Evolutionary conservation across 2,888 invertebrate genomes (phyloP), one percentile per base, ranked within the genome.

Genomic region (Leucoptera coffeella): DNA sequence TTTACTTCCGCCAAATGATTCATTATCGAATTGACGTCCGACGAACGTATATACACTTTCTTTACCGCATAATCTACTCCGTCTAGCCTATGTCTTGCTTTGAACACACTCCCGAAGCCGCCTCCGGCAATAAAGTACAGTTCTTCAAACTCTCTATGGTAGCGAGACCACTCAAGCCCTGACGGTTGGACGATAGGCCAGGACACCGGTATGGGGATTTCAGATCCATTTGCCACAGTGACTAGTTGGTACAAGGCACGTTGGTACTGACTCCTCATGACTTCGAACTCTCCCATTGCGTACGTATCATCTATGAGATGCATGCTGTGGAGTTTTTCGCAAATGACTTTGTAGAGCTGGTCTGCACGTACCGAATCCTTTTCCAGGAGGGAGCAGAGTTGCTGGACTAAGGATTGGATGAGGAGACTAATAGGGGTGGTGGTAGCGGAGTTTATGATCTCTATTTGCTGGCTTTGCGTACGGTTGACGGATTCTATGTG

Each of bases 41-140:
- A 74, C 1, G 80, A 77, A 36, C 76, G 74, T 15, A 82, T 81
- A 32, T 59, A 64, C 20, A 82, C 83, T 47, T 87, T 86, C 49
- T 88, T 89, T 1, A 89, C 74, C 1, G 89, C 89, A 60, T 88
- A 89, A 40, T 82, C 77, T 2, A 78, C 77, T 4, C 80, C 81
- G 44, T 89, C 89, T 4, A 88, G 49, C 41, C 82, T 77, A 45
- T 88, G 82, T 36, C 73, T 72, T 0, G 85, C 87, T 59, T 78
- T 80, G 45, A 73, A 87, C 2, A 87, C 87, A 36, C 75, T 74
- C 1, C 87, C 88, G 45, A 87, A 88, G 12, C 85, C 88, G 8
- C 85, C 85, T 11, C 74, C 73, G 30, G 82, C 84, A 32, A 85
- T 81, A 36, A 74, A 82, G 34, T 62, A 75, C 1, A 82, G 42